These are phyloP conservation scores for Neosalanx taihuensis DNA, from an alignment of 2,797 vertebrate species.

Conservation along the genomic window DNA sequence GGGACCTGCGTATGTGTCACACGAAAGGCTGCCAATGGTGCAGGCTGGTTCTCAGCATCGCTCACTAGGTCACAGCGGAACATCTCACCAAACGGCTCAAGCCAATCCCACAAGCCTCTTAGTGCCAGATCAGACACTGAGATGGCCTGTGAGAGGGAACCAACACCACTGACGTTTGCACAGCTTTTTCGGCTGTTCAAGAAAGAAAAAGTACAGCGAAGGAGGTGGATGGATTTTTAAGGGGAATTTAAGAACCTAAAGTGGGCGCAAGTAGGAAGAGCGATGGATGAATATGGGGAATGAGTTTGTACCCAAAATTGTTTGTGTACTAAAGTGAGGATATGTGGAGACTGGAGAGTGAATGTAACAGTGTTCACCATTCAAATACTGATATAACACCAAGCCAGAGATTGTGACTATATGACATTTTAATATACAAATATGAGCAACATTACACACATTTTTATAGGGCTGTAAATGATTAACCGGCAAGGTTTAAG, in stretches of 20 bases:
- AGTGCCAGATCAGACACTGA: constrained; percentile 50
- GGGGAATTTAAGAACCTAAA: constrained; percentile 19
- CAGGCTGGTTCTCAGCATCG: constrained; percentile 20
- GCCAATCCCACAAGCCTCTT: constrained; percentile 50
- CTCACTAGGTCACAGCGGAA: constrained; percentile 50
- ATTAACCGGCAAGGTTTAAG: constrained; percentile 20
- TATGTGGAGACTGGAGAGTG: no score
- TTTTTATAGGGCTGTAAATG: constrained; percentile 12
- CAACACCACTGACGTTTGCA: constrained; percentile 37
- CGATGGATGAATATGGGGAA: background rate
- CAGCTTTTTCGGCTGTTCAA: constrained; percentile 19
- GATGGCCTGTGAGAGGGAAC: constrained; percentile 34
- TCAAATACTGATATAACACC: background rate
- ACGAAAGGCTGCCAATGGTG: constrained; percentile 10
- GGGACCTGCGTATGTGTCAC: constrained; percentile 11
- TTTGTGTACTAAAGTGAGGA: no score
- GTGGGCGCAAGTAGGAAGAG: constrained; percentile 8
- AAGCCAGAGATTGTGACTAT: constrained; percentile 4
- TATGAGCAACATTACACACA: constrained; percentile 56
- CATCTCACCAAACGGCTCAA: constrained; percentile 41
- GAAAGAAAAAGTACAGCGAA: constrained; percentile 30
- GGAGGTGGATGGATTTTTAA: constrained; percentile 17
- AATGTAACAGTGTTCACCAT: no score
- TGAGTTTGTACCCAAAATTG: no score
- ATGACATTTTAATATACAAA: constrained; percentile 63